phyloP scores from a whole-genome alignment of 30 jellyfish, hydroid and myxozoan species.

The Aurelia aurita region DNA sequence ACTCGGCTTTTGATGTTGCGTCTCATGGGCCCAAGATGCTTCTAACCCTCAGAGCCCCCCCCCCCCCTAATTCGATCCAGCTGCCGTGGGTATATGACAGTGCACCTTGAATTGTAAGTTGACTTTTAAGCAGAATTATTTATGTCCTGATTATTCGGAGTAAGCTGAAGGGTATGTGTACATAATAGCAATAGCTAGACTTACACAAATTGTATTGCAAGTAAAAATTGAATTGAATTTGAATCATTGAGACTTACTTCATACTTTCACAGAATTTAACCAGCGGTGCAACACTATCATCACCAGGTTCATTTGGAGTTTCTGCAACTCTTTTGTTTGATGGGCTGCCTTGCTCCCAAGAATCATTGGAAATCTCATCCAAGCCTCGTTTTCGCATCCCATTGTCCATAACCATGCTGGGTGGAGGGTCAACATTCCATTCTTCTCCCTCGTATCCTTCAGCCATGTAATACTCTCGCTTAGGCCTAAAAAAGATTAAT shows the following conservation, averaged over 20 bases:
- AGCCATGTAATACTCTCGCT: conserved; percentile 91
- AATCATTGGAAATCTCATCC: conserved; percentile 73
- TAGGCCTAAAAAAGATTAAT: conserved; percentile 54
- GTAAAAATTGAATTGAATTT: too few relatives aligned
- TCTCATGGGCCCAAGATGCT: too few relatives aligned
- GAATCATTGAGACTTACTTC: conserved; percentile 69
- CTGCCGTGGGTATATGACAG: too few relatives aligned
- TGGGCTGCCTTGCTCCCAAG: conserved; percentile 80
- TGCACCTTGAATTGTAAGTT: too few relatives aligned
- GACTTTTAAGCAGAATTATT: too few relatives aligned
- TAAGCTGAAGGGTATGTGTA: too few relatives aligned
- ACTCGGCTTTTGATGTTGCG: too few relatives aligned
- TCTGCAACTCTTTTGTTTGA: conserved; percentile 45
- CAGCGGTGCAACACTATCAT: conserved; percentile 55
- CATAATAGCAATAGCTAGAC: too few relatives aligned
- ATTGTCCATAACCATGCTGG: conserved; percentile 95
- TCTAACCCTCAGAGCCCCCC: too few relatives aligned
- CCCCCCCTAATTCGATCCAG: too few relatives aligned
- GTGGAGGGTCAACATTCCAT: conserved; percentile 95
- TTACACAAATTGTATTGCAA: too few relatives aligned
- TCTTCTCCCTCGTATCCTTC: conserved; percentile 90
- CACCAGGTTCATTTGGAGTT: conserved; percentile 36
- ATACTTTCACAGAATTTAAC: conserved; percentile 78
- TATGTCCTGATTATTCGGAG: too few relatives aligned
- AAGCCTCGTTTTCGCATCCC: conserved; percentile 84